phyloP scores from a whole-genome alignment of 2,113 vertebrate genomes.

The Eretmochelys imbricata region DNA sequence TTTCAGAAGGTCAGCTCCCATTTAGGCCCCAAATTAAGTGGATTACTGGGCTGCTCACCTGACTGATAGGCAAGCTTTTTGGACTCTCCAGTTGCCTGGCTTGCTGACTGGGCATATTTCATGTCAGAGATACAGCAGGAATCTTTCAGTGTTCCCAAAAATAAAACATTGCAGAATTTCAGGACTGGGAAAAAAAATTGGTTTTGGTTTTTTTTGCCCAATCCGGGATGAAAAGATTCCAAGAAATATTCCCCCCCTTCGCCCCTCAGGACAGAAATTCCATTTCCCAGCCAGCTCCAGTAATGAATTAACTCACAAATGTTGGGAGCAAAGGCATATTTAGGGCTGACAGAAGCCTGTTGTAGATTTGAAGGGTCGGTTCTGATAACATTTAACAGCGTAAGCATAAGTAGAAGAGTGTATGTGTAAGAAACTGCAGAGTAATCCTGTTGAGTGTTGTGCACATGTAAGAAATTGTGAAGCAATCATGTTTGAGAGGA shows the following conservation, averaged over 20 bases:
- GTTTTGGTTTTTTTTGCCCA: neutral
- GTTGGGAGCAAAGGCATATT: neutral
- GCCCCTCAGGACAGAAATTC: neutral
- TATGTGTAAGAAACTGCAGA: neutral
- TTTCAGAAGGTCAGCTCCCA: neutral
- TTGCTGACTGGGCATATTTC: neutral
- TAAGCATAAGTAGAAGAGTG: neutral
- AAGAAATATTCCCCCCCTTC: neutral
- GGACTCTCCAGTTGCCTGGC: neutral
- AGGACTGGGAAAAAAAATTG: neutral
- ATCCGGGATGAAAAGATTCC: neutral
- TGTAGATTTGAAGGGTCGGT: neutral
- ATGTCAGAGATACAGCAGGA: neutral
- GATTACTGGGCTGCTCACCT: neutral
- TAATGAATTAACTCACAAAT: neutral
- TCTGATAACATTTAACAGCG: neutral
- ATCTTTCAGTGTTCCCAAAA: neutral
- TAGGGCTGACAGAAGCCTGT: neutral
- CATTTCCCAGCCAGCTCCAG: neutral
- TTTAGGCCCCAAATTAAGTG: neutral
- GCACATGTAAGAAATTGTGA: too few species aligned
- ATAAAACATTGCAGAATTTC: neutral
- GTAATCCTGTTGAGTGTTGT: neutral
- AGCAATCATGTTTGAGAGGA: neutral
- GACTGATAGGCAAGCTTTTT: neutral